phyloP scores from a whole-genome alignment of 1,140 invertebrate species.

The Trachelipus rathkii region DNA sequence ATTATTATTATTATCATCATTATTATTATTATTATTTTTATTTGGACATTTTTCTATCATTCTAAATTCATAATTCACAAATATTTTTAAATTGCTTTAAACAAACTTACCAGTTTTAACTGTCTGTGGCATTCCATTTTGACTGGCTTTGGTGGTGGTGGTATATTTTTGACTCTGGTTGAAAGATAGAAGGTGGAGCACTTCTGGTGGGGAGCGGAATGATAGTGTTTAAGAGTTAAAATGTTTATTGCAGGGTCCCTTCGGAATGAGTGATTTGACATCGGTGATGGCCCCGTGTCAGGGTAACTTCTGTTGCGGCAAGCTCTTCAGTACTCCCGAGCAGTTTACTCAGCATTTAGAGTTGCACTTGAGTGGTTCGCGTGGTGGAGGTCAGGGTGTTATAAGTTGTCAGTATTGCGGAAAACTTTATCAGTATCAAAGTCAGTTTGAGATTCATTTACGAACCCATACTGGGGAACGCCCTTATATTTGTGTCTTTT shows the following conservation, averaged over 20 bases:
- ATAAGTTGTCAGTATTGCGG: conserved; percentile 19
- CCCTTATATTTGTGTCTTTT: conserved; percentile 46
- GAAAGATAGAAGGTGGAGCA: too few species aligned
- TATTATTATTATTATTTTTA: too few species aligned
- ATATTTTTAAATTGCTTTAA: too few species aligned
- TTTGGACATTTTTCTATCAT: too few species aligned
- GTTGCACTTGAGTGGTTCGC: neutral
- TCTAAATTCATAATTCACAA: too few species aligned
- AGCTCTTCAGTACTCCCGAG: neutral
- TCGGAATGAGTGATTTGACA: neutral
- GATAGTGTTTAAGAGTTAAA: neutral
- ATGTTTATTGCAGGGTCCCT: neutral
- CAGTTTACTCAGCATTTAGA: neutral
- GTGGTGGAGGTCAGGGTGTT: neutral
- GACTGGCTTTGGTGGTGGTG: too few species aligned
- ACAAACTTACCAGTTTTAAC: too few species aligned
- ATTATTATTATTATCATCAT: too few species aligned
- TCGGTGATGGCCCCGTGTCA: too few species aligned
- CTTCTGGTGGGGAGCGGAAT: too few species aligned
- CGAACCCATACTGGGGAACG: conserved; percentile 53
- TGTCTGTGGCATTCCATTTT: too few species aligned
- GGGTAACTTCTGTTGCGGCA: neutral
- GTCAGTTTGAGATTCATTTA: conserved; percentile 53
- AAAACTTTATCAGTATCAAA: conserved; percentile 33
- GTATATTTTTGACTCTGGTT: too few species aligned